Percentiles rank a stretch among this genome's conserved stretches.
Conservation (phyloP, 2,113 vertebrate genomes). For the Podocnemis expansa region DNA sequence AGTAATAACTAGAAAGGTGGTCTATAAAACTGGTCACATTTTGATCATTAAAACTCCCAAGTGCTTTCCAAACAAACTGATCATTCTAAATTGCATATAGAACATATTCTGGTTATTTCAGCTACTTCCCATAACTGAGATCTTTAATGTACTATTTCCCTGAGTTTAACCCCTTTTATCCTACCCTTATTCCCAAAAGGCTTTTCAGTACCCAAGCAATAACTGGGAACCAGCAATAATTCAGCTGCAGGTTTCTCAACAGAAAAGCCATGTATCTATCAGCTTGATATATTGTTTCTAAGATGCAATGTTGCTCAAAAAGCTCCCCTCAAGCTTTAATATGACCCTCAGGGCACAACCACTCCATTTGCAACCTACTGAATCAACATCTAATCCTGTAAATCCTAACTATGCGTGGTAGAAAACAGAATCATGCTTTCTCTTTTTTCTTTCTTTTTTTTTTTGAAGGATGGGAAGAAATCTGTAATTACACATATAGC, state of each 20-base stretch:
- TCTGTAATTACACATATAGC: constrained; percentile 41
- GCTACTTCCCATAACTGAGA: constrained; percentile 18
- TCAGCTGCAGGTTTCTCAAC: constrained; percentile 68
- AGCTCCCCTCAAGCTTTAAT: constrained; percentile 77
- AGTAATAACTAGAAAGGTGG: constrained; percentile 25
- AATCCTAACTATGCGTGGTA: constrained; percentile 73
- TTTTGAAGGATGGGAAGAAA: constrained; percentile 43
- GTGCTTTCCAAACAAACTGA: constrained; percentile 18
- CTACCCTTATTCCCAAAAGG: constrained; percentile 49
- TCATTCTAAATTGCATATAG: constrained; percentile 22
- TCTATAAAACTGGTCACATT: constrained; percentile 43
- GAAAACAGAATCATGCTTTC: constrained; percentile 42
- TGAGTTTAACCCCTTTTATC: constrained; percentile 76
- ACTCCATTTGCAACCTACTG: constrained; percentile 78
- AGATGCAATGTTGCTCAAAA: constrained; percentile 77
- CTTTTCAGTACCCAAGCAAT: constrained; percentile 71
- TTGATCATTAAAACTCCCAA: constrained; percentile 49
- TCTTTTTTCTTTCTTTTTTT: too few relatives aligned
- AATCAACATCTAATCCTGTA: constrained; percentile 79
- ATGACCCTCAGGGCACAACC: constrained; percentile 76
- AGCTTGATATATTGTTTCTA: constrained; percentile 77
- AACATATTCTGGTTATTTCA: constrained; percentile 34
- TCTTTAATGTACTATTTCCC: constrained; percentile 57
- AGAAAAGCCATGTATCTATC: constrained; percentile 74
- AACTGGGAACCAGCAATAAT: constrained; percentile 74